phyloP scores from a whole-genome alignment of 2,888 invertebrate genomes.

The Trichopoda pennipes region DNA sequence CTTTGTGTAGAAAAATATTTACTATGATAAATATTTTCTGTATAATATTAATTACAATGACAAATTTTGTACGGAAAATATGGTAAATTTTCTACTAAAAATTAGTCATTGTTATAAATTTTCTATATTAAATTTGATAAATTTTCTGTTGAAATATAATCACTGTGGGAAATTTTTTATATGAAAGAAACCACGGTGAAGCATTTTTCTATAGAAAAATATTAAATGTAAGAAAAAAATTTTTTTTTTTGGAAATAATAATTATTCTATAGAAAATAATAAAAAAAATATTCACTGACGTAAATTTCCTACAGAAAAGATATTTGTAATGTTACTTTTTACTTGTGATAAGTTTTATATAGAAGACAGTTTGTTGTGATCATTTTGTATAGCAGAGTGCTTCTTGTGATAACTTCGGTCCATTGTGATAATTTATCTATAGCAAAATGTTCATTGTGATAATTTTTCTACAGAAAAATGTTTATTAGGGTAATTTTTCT shows the following conservation, averaged over 20 bases:
- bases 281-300: too few species aligned
- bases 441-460: background rate
- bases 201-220: too few species aligned
- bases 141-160: too few species aligned
- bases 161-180: too few species aligned
- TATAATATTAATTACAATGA: background rate
- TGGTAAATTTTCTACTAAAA: background rate
- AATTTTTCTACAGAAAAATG: background rate
- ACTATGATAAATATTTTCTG: too few species aligned
- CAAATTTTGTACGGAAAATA: background rate
- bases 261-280: too few species aligned
- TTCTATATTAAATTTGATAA: background rate
- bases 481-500: background rate
- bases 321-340: too few species aligned
- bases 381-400: background rate
- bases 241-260: too few species aligned
- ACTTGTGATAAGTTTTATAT: background rate
- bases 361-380: background rate
- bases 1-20: background rate
- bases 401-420: background rate
- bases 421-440: background rate
- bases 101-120: background rate
- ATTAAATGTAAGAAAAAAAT: too few species aligned
- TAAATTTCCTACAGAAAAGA: too few species aligned
- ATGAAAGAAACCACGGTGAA: too few species aligned